Evolutionary conservation across 2,113 vertebrate species (phyloP), one percentile per base, ranked within the genome.

Genomic region (Pterocles orientalis): DNA sequence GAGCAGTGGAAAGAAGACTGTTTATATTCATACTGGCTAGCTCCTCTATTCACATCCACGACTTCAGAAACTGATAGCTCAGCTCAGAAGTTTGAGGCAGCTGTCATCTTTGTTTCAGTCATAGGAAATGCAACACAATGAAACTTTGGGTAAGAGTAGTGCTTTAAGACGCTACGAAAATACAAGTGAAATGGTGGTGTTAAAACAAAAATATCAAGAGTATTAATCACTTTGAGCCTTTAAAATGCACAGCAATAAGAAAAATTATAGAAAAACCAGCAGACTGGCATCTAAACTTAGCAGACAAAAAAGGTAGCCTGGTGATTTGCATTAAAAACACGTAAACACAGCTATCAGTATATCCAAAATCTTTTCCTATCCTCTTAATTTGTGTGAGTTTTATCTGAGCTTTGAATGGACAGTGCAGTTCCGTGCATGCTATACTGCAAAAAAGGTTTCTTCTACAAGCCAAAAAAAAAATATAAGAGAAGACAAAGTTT

Each of bases 161-260:
- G 64, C 47, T 86, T 70, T 58, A 77, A 88, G 41, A 47, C 88
- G 62, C n/a, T 77, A 69, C 5, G 33, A 90, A 92, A 92, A 65
- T 18, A 16, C 19, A 90, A 71, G 8, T 12, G 50, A 90, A 73
- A 69, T 66, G 95, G 50, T 25, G 41, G 80, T 56, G 70, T 88
- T 94, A 56, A 91, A 92, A 86, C 25, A 76, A 82, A 86, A 93
- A 6, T 14, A 82, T 73, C 43, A 86, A 47, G 34, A 82, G 36
- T 51, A 77, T 70, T 45, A 88, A 86, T 82, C 53, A 48, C n/a
- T 95, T 93, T 80, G 51, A 95, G 68, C 11, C 54, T 86, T 93
- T 75, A 86, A 95, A 20, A 95, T 3, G 76, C 65, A 82, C 7
- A 90, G 45, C 56, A 91, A 48, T 68, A 94, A 29, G 28, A 89